Conservation (phyloP, 2,888 invertebrate genomes). For the Onchidella celtica region DNA sequence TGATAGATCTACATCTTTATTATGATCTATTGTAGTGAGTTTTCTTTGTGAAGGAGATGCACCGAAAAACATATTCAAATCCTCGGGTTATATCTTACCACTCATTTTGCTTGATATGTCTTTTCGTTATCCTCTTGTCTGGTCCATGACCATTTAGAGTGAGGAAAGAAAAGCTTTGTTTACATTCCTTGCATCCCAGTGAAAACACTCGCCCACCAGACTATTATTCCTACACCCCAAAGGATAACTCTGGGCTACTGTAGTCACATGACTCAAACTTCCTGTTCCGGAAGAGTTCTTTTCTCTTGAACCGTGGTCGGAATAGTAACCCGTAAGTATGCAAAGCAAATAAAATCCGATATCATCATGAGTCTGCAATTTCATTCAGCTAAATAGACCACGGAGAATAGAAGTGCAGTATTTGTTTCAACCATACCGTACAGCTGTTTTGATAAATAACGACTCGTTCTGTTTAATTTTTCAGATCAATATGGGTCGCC, state of each 20-base stretch:
- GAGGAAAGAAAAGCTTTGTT: constrained; percentile 7
- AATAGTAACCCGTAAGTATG: constrained; percentile 34
- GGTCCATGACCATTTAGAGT: constrained; percentile 2
- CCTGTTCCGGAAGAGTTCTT: constrained; percentile 24
- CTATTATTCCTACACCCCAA: constrained; percentile 16
- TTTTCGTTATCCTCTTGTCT: neutral
- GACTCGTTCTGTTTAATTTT: constrained; percentile 9
- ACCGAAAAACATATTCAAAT: too few relatives aligned
- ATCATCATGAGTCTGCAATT: constrained; percentile 36
- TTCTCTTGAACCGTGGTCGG: constrained; percentile 28
- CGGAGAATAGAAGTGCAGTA: too few relatives aligned
- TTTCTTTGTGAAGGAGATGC: too few relatives aligned
- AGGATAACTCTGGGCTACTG: constrained; percentile 39
- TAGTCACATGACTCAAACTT: constrained; percentile 48
- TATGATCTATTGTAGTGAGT: too few relatives aligned
- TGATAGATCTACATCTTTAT: too few relatives aligned
- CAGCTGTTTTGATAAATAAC: neutral
- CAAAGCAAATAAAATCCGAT: neutral
- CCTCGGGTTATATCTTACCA: constrained; percentile 42
- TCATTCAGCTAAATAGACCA: neutral
- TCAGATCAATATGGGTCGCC: constrained; percentile 56
- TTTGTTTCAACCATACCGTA: neutral
- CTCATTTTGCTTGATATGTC: constrained; percentile 30
- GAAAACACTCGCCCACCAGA: constrained; percentile 10
- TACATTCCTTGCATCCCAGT: neutral